Evolutionary conservation across 1,140 invertebrate species (phyloP), one percentile per base, ranked within the genome.

Genomic region (Mactra quadrangularis): DNA sequence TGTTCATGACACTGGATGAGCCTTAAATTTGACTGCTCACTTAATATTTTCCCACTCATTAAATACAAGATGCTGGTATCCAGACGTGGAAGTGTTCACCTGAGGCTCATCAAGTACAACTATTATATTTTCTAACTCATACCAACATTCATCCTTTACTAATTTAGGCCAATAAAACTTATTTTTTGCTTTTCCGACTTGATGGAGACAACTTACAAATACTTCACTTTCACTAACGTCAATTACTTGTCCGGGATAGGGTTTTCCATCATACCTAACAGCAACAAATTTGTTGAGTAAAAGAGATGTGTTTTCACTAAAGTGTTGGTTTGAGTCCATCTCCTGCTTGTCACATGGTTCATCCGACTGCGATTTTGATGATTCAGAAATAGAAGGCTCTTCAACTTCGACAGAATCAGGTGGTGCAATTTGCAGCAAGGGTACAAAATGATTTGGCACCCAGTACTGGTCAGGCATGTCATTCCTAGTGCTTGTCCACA

Each of bases 391-490:
- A 55, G n/a, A 13, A 55, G 11, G 6, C 52, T 55, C 52, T 15
- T 7, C 6, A 55, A 7, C 22, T 22, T 29, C 55, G 31, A 11
- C 38, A 66, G 38, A 25, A 38, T 41, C n/a, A 11, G 31, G 33
- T 38, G 33, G 3, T 13, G 33, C 25, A 15, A 71, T 27, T 1
- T 3, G 41, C 15, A 71, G 15, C 41, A 71, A 29, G 27, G 66
- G 41, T 2, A 52, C 66, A 71, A 71, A 71, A 29, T 71, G 66
- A 38, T 71, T 71, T 3, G 66, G 66, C 11, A 71, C 66, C 66
- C 66, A 71, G 35, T 71, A 50, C 1, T 31, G 2, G 15, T 25
- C 38, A 15, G 52, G 25, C 66, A 71, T 71, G n/a, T 71, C 66
- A 15, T 3, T 27, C n/a, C 47, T 50, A 4, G 66, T 71, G 22